Evolutionary conservation across 2,888 invertebrate genomes (phyloP).

Genomic region (Taenaris catops): DNA sequence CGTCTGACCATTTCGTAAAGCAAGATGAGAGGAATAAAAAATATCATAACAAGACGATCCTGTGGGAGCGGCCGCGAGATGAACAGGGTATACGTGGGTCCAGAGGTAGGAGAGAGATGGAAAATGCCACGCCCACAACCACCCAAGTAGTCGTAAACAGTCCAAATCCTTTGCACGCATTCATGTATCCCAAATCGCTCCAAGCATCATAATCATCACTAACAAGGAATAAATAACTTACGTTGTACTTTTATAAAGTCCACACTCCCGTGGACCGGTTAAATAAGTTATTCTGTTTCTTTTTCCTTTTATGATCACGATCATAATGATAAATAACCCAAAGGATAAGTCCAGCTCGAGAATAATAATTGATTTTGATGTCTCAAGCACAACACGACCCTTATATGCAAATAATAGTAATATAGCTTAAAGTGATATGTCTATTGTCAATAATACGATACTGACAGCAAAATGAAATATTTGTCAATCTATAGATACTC

Average conservation of each 20-base stretch:
- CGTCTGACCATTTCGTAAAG: slow-evolving; percentile 70
- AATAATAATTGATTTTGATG: slow-evolving; percentile 78
- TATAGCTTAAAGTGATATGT: neutral
- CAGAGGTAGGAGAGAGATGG: slow-evolving; percentile 40
- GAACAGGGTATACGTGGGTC: slow-evolving; percentile 41
- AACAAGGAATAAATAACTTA: slow-evolving; percentile 42
- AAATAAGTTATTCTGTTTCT: slow-evolving; percentile 70
- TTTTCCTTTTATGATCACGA: slow-evolving; percentile 73
- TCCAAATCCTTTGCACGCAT: slow-evolving; percentile 78
- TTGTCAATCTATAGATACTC: no score
- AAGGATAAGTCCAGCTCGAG: slow-evolving; percentile 67
- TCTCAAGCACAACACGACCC: slow-evolving; percentile 66
- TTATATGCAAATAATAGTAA: slow-evolving; percentile 27
- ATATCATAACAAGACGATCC: slow-evolving; percentile 74
- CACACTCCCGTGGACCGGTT: slow-evolving; percentile 42
- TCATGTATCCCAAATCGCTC: slow-evolving; percentile 77
- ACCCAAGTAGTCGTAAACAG: slow-evolving; percentile 79
- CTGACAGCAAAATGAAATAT: no score
- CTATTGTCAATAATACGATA: no score
- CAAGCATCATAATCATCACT: slow-evolving; percentile 46
- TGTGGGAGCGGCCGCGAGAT: slow-evolving; percentile 70
- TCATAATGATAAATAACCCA: slow-evolving; percentile 76
- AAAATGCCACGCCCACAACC: slow-evolving; percentile 72
- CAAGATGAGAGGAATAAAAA: slow-evolving; percentile 70
- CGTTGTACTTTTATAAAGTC: slow-evolving; percentile 37